Conservation (phyloP, 2,797 vertebrate species). For the Loris lydekkerianus region DNA sequence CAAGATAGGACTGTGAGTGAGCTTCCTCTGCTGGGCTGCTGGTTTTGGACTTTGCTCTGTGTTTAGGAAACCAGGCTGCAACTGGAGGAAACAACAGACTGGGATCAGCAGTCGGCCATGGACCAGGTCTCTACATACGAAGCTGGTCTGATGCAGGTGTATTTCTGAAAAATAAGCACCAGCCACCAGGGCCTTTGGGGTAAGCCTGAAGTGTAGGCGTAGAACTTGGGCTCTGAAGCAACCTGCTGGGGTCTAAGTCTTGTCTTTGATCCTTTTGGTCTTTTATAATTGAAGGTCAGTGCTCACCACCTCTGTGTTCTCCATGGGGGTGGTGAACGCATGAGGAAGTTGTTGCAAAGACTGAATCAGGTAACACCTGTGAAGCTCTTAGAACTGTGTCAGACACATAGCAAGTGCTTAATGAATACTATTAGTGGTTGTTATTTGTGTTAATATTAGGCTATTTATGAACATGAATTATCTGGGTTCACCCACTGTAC, state of each 20-base stretch:
- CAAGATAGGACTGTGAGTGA: too few species aligned
- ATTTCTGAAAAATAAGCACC: not conserved
- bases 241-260: not conserved
- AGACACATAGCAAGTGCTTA: fast-evolving
- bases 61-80: not conserved
- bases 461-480: not conserved
- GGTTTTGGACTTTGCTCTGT: not conserved
- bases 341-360: not conserved
- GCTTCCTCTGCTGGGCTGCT: not conserved
- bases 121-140: not conserved
- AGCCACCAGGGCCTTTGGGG: not conserved
- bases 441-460: not conserved
- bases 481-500: not conserved
- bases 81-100: not conserved
- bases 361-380: not conserved
- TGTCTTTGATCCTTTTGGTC: fast-evolving
- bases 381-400: not conserved
- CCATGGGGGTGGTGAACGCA: fast-evolving
- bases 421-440: fast-evolving
- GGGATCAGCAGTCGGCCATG: fast-evolving
- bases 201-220: not conserved
- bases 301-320: not conserved
- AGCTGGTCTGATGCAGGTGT: not conserved
- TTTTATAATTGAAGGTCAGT: too few species aligned
- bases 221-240: fast-evolving